A percentile compares a stretch with the other conserved stretches of the same genome.
Conservation (phyloP, 2,797 vertebrate genomes). For the Heterohyrax brucei region DNA sequence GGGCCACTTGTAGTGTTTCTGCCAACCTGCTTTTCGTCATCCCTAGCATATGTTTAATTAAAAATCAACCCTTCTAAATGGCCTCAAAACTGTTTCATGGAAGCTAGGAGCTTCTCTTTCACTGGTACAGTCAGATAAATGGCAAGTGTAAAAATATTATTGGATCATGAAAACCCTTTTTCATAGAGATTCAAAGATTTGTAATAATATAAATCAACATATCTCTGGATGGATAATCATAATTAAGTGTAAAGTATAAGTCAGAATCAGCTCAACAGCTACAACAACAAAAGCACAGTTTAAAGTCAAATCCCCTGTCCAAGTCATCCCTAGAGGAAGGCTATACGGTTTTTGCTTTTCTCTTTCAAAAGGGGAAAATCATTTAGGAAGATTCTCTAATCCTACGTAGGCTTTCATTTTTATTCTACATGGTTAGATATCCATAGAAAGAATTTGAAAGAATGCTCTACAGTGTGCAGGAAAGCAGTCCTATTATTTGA, state of each 20-base stretch:
- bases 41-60: neutral
- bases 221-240: neutral
- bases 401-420: neutral
- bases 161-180: slow-evolving; percentile 19
- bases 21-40: neutral
- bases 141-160: neutral
- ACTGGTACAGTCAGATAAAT: neutral
- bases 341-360: neutral
- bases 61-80: neutral
- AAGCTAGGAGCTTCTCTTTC: slow-evolving; percentile 23
- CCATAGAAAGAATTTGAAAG: neutral
- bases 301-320: neutral
- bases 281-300: neutral
- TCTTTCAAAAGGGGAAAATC: neutral
- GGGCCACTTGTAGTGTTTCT: neutral
- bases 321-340: neutral
- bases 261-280: neutral
- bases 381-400: neutral
- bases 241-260: neutral
- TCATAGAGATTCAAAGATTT: slow-evolving; percentile 48
- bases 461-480: neutral
- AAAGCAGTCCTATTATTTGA: neutral
- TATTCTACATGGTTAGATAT: neutral
- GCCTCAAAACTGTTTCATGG: neutral
- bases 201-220: neutral